Base-by-base conservation (phyloP, 1,140 invertebrate species). In the Drosophila bocqueti region DNA sequence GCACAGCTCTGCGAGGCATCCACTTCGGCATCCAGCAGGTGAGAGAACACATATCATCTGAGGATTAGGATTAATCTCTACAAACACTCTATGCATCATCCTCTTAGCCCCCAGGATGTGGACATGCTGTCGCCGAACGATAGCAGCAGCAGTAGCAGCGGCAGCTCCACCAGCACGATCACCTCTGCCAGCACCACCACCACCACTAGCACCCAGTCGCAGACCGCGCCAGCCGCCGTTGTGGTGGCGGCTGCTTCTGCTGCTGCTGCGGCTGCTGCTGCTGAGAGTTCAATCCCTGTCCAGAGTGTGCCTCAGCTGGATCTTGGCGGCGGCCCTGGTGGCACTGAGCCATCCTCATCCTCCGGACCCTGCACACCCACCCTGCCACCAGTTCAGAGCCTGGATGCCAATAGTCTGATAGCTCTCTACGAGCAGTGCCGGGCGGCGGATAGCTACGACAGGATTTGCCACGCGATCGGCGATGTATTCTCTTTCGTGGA, bases 401-500 rank as follows among this genome's bases (percentile, higher is more conserved):
- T 97, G 21, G 96, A 95, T 31, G 96, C 97, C 93, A 93, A 95
- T 34, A 94, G 94, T 66, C 86, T 97, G 16, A 90, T 94, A 62
- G 93, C 95, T 50, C 94, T 97, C 47, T 95, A 97, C 64, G 94
- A 95, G 68, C 94, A 93, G 71, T 97, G 96, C 91, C 94, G 95
- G 91, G 89, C 94, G 46, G 93, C 94, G 49, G 93, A 94, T 43
- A 95, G 93, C 60, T 97, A 95, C 93, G 95, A 95, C 16, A 93
- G 94, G 46, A 92, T 97, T 18, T 95, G 96, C 67, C 94, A 95
- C 45, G 95, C 95, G 26, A 93, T 97, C 38, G 95, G 95, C 24
- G 94, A 95, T 80, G 95, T 96, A n/a, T 97, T 96, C 92, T 96
- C 95, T 55, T 95, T 94, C 60, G 94, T 96, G 50, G 95, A 96